phyloP scores from a whole-genome alignment of 2,888 invertebrate species.

The Crematogaster levior region DNA sequence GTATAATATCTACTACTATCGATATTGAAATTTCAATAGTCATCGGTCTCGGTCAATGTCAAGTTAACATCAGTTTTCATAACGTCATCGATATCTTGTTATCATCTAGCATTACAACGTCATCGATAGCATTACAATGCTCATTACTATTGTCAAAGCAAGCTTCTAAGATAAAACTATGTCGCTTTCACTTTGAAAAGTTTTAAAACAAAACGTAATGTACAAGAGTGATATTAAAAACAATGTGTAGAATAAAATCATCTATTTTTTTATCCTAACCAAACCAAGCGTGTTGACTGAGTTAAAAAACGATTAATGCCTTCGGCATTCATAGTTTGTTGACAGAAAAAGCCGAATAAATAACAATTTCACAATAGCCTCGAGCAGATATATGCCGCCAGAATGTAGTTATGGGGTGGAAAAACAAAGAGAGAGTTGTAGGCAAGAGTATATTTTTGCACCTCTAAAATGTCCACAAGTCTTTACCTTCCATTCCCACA shows the following conservation, averaged over 20 bases:
- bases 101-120: neutral
- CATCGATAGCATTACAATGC: too few relatives aligned
- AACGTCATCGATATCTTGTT: neutral
- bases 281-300: neutral
- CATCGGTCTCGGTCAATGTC: neutral
- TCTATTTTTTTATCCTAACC: neutral
- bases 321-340: conserved; percentile 24
- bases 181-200: neutral
- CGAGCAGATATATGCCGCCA: neutral
- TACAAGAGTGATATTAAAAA: neutral
- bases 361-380: conserved; percentile 70
- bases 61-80: neutral
- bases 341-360: conserved; percentile 65
- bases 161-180: neutral
- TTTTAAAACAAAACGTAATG: neutral
- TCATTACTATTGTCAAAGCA: neutral
- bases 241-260: neutral
- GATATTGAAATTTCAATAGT: neutral
- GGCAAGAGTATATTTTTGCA: neutral
- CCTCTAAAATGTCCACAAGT: neutral
- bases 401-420: neutral
- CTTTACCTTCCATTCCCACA: neutral
- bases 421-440: neutral
- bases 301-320: neutral
- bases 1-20: neutral